phyloP scores from a whole-genome alignment of 2,888 invertebrate species.

The Drosophila barbarae region DNA sequence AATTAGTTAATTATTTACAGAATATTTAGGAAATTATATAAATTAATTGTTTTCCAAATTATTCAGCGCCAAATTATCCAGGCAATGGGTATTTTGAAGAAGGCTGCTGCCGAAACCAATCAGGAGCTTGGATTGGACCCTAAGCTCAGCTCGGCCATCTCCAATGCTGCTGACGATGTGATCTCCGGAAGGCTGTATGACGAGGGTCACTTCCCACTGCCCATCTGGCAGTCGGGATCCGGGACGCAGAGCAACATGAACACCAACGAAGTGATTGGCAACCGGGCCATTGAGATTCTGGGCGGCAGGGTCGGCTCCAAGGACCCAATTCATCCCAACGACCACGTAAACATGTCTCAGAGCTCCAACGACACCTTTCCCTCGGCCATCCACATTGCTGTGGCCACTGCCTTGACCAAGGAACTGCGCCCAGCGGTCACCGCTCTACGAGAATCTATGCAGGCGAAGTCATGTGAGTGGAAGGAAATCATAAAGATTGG shows the following conservation, averaged over 20 bases:
- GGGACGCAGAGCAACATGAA: constrained; percentile 99
- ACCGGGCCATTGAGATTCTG: constrained; percentile 91
- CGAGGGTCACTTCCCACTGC: constrained; percentile 95
- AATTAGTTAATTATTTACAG: background rate
- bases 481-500: constrained; percentile 97
- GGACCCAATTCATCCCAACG: constrained; percentile 97
- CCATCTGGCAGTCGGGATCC: constrained; percentile 99
- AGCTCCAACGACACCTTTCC: constrained; percentile 99
- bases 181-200: constrained; percentile 94
- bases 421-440: constrained; percentile 89
- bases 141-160: constrained; percentile 91
- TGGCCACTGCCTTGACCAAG: constrained; percentile 91
- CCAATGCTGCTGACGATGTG: constrained; percentile 94
- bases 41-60: background rate
- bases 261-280: constrained; percentile 93
- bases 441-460: constrained; percentile 86
- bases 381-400: constrained; percentile 98
- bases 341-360: constrained; percentile 98
- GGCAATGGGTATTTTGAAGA: constrained; percentile 96
- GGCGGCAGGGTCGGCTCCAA: constrained; percentile 95
- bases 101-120: constrained; percentile 96
- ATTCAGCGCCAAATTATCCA: constrained; percentile 89
- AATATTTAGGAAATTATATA: background rate
- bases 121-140: constrained; percentile 92
- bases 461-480: constrained; percentile 89